Percentiles rank a stretch among this genome's conserved stretches.
These are phyloP conservation scores for Dipodomys spectabilis DNA, from an alignment of 2,113 vertebrate species.

Conservation along the genomic window DNA sequence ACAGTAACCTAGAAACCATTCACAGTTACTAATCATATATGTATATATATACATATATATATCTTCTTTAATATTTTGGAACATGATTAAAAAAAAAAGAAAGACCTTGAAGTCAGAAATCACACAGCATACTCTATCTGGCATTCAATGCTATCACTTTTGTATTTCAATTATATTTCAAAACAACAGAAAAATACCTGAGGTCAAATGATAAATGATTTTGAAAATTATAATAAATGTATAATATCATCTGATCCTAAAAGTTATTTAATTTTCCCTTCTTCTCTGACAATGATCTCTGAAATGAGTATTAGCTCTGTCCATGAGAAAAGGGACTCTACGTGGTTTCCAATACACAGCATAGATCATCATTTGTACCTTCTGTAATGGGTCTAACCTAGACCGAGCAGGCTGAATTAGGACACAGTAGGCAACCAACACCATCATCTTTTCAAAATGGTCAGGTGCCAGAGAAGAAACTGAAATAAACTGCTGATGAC, in stretches of 20 bases:
- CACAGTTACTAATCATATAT: neutral
- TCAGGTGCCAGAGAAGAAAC: neutral
- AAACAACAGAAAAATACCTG: neutral
- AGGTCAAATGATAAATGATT: constrained; percentile 23
- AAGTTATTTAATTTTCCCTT: constrained; percentile 11
- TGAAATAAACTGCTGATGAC: neutral
- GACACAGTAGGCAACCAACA: neutral
- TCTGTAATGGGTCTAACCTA: neutral
- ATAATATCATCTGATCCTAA: constrained; percentile 25
- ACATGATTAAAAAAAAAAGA: neutral
- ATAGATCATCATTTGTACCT: neutral
- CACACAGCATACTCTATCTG: neutral
- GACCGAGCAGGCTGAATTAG: neutral
- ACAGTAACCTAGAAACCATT: constrained; percentile 40
- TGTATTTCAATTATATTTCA: neutral
- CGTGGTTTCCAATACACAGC: neutral
- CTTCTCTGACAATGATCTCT: neutral
- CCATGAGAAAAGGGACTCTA: neutral
- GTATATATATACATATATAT: neutral
- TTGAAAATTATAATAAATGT: constrained; percentile 34
- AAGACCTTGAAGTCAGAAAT: constrained; percentile 6
- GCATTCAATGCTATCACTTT: neutral
- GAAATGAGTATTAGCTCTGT: neutral
- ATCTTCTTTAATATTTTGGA: constrained; percentile 39
- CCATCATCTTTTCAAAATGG: neutral